phyloP scores from a whole-genome alignment of 2,888 invertebrate species.

The Reticulitermes lucifugus region DNA sequence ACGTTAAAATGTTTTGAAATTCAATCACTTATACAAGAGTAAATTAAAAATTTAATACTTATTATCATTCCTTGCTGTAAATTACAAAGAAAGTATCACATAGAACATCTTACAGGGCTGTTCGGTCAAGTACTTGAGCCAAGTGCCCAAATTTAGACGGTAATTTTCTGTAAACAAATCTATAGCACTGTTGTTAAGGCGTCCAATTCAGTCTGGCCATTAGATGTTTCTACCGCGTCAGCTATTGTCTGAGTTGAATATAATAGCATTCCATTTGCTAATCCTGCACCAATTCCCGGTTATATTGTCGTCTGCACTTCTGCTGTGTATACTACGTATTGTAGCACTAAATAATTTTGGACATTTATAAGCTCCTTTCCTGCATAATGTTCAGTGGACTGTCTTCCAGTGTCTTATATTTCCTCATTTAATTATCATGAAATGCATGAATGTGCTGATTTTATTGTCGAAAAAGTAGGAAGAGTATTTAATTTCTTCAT shows the following conservation, averaged over 20 bases:
- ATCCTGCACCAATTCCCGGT: background rate
- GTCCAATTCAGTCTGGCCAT: background rate
- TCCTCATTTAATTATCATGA: background rate
- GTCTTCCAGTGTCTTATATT: background rate
- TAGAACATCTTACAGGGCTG: too few species aligned
- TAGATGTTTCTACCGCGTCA: background rate
- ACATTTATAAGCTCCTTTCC: constrained; percentile 25
- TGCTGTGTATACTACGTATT: background rate
- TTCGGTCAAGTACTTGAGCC: background rate
- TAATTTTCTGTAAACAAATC: background rate
- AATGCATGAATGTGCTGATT: background rate
- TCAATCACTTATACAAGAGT: too few species aligned
- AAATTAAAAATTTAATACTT: too few species aligned
- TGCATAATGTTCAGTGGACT: background rate
- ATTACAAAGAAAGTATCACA: too few species aligned
- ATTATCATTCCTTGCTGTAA: too few species aligned
- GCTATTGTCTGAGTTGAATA: background rate
- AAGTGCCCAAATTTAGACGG: background rate
- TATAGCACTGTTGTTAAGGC: background rate
- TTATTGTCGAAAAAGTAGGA: background rate
- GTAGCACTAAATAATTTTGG: constrained; percentile 14
- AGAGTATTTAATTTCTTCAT: background rate
- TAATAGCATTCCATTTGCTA: constrained; percentile 22
- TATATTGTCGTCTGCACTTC: background rate
- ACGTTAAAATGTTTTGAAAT: too few species aligned